Evolutionary conservation across 2,888 invertebrate genomes (phyloP), one percentile per base, ranked within the genome.

Genomic region (Drosophila pegasa): DNA sequence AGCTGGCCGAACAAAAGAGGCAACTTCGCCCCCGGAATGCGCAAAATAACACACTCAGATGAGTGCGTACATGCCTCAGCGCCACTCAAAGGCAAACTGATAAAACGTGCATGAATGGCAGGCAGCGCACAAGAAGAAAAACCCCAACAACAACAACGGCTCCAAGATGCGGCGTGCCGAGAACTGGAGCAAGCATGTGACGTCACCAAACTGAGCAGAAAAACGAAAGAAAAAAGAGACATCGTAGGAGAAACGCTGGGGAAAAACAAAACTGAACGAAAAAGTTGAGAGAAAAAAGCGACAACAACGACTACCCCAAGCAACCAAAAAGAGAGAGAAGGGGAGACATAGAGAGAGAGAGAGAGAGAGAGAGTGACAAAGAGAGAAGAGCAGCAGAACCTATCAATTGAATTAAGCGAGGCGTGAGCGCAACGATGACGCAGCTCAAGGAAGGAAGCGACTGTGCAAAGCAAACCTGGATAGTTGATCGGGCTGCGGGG

Each of bases 211-310:
- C 22, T 68, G 74, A 72, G 75, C 66, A 50, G 27, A 56, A 27
- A 56, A 3, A 52, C 56, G 52, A 27, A 45, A 43, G 27, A 59
- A 51, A 55, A 16, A 45, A 29, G 47, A n/a, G 9, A n/a, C 54
- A 57, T 47, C 41, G 61, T 60, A 75, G 71, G 75, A 67, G 73
- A 74, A 70, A 66, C 61, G 56, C 63, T 66, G 78, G 88, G 88
- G 85, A 71, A 85, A 86, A 87, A 85, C 51, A 76, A 85, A 84
- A 89, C 88, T 89, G 20, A 89, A 89, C 89, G 87, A 87, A 89
- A 73, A 73, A 43, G 58, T 61, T 62, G 65, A 63, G 61, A 48
- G 60, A 31, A 56, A 45, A 27, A 29, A 14, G 45, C 35, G 29
- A 68, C 71, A 65, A 64, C 58, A 47, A 43, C 51, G 64, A 71